These are phyloP conservation scores for Mythimna lalbum DNA, from an alignment of 2,888 invertebrate genomes.

Conservation along the genomic window DNA sequence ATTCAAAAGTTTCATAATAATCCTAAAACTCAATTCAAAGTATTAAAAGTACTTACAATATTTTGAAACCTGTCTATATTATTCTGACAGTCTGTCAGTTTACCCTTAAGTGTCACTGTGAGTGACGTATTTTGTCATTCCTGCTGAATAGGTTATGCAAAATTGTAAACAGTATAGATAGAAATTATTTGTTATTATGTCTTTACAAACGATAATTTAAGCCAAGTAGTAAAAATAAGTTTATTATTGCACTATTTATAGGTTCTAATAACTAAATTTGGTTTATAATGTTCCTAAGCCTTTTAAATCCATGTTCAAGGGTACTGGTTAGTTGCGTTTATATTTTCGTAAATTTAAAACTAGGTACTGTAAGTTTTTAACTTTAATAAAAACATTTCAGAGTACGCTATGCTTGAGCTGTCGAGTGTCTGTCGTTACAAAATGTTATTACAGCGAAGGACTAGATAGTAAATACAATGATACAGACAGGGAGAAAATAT, in stretches of 20 bases:
- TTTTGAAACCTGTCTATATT: background rate
- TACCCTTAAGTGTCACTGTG: background rate
- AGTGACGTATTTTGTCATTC: background rate
- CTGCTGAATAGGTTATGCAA: constrained; percentile 15
- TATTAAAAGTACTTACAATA: background rate
- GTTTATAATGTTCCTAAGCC: constrained; percentile 34
- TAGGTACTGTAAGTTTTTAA: background rate
- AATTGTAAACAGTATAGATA: constrained; percentile 57
- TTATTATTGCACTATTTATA: background rate
- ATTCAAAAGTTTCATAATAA: background rate
- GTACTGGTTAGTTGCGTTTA: constrained; percentile 29
- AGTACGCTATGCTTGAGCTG: constrained; percentile 49
- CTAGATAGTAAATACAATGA: constrained; percentile 79
- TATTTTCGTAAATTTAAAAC: background rate
- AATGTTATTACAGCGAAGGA: constrained; percentile 67
- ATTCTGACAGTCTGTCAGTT: background rate
- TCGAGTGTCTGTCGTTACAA: constrained; percentile 52
- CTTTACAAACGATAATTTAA: background rate
- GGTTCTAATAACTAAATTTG: background rate
- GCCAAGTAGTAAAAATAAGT: background rate
- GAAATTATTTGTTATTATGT: background rate
- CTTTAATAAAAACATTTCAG: constrained; percentile 61
- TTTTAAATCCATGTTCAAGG: constrained; percentile 33
- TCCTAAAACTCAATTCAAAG: background rate
- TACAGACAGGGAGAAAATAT: constrained; percentile 80